Conservation (phyloP, 2,797 vertebrate species). For the Lycodopsis pacificus region DNA sequence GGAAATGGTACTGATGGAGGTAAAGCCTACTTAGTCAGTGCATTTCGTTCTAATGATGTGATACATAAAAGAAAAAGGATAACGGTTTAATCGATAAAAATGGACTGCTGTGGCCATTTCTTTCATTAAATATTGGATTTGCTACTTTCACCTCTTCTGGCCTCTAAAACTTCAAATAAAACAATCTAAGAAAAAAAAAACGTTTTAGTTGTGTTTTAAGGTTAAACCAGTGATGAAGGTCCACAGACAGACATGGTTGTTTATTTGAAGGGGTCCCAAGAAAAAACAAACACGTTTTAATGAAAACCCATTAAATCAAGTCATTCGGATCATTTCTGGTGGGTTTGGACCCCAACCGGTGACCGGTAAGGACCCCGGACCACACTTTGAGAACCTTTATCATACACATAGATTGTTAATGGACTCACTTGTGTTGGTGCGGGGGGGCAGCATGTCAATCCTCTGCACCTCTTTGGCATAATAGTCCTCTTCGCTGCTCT, state of each 20-base stretch:
- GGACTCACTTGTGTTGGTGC: constrained; percentile 84
- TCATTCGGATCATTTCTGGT: neutral
- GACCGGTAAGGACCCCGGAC: neutral
- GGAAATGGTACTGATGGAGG: neutral
- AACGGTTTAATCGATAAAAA: neutral
- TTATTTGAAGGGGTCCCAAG: neutral
- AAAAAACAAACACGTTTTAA: neutral
- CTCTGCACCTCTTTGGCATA: constrained; percentile 89
- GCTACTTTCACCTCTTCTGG: neutral
- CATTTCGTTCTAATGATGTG: neutral
- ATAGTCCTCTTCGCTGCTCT: constrained; percentile 89
- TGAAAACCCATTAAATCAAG: neutral
- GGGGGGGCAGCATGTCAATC: constrained; percentile 84
- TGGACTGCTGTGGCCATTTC: neutral
- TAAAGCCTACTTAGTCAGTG: neutral
- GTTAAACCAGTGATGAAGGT: neutral
- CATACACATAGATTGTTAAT: neutral
- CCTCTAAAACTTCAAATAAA: neutral
- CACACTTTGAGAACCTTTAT: neutral
- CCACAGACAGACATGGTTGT: constrained; percentile 4
- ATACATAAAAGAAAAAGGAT: neutral
- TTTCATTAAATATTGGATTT: neutral
- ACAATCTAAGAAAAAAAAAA: neutral
- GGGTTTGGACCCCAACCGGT: neutral
- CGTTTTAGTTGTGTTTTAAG: neutral